Base-by-base conservation (phyloP, 1,140 invertebrate genomes). In the Pteromalus puparum region DNA sequence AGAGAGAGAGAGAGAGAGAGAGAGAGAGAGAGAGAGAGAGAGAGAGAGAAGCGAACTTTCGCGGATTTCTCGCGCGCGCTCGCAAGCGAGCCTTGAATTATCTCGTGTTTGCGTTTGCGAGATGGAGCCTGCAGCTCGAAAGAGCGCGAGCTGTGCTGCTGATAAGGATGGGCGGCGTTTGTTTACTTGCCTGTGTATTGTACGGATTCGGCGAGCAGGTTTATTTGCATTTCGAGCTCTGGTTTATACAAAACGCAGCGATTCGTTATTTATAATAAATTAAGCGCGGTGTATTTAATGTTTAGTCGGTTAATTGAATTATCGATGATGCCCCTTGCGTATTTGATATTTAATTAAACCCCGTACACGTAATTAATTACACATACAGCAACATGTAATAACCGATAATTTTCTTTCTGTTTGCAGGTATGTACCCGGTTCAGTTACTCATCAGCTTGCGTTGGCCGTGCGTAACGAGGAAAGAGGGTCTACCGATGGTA, bases 351-450 rank as follows among this genome's bases (percentile, higher is more conserved):
- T 61, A 61, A 70, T 70, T 70, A 70, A 70, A 13, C 68, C 15
- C 18, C 15, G 4, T 28, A 28, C 15, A n/a, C 15, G 10, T n/a
- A n/a, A 74, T 34, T 34, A n/a, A 74, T 74, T 34, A 38, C 30
- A 76, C 6, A 34, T 34, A 24, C 9, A 53, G 10, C 21, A 53
- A 15, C 24, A 26, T 15, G 21, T 76, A 61, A 61, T 28, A 34
- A 76, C 9, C n/a, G 24, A 79, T 67, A 34, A 87, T 86, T 81
- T 86, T 65, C 72, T 79, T 86, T 83, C 24, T 91, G 82, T 91
- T 91, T 38, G 30, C 90, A 92, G 91, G 91, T 92, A 92, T 88
- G 91, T 92, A 91, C 86, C 90, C 90, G 87, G 88, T 91, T 85
- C 83, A 85, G 53, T 85, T 53, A 78, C 26, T 81, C 70, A 80